Conservation (phyloP, 2,113 vertebrate genomes). For the Oreochromis niloticus region DNA sequence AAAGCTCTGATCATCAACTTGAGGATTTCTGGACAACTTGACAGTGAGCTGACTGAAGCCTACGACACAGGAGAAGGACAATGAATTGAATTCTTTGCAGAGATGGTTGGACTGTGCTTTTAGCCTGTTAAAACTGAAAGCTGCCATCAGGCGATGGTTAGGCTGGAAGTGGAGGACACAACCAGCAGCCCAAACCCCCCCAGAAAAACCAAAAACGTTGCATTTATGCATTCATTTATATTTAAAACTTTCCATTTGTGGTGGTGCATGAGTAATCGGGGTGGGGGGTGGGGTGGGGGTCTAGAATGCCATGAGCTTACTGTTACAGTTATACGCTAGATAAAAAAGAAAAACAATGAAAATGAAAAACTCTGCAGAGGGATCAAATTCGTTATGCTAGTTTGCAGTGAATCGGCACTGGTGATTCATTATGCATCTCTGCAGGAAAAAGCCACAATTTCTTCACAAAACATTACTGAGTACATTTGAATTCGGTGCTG, state of each 20-base stretch:
- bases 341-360: neutral
- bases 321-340: neutral
- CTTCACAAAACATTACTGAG: neutral
- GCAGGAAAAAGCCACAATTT: neutral
- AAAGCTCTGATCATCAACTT: constrained; percentile 41
- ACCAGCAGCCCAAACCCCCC: neutral
- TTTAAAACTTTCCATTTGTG: neutral
- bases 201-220: neutral
- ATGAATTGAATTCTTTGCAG: neutral
- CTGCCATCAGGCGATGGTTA: accelerated
- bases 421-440: neutral
- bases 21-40: constrained; percentile 11
- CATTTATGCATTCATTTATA: neutral
- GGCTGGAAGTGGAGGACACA: neutral
- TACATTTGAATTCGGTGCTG: neutral
- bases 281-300: neutral
- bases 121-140: neutral
- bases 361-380: neutral
- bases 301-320: neutral
- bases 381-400: neutral
- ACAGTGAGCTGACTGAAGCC: neutral
- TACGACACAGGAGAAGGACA: neutral
- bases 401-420: neutral
- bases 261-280: neutral
- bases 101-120: neutral